Evolutionary conservation across 2,888 invertebrate genomes (phyloP).

Genomic region (Tolmerus cingulatus): DNA sequence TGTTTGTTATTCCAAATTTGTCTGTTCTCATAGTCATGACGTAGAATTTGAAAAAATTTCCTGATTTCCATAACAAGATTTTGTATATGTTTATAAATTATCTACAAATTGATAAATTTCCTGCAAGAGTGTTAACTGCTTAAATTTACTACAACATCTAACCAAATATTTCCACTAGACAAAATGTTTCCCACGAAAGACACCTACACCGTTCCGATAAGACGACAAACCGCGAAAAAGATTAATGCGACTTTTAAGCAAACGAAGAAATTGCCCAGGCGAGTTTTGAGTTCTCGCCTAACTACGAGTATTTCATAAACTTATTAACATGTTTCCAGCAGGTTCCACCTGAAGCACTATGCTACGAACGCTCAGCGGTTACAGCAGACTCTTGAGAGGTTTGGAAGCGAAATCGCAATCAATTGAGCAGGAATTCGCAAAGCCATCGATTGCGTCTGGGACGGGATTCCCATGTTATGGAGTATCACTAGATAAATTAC

Average conservation of each 20-base stretch:
- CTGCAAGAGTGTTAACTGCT: neutral
- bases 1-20: neutral
- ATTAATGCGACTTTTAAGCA: neutral
- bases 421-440: conserved; percentile 1
- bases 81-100: neutral
- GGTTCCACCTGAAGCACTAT: neutral
- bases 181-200: neutral
- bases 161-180: neutral
- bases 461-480: neutral
- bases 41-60: neutral
- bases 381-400: neutral
- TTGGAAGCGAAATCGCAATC: conserved; percentile 1
- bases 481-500: conserved; percentile 18
- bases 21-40: neutral
- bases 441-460: neutral
- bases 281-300: neutral
- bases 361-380: neutral
- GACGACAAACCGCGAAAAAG: neutral
- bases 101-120: neutral
- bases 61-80: neutral
- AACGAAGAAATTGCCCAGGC: neutral
- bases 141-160: neutral
- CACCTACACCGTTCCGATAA: neutral
- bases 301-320: neutral
- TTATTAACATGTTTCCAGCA: neutral